Evolutionary conservation across 1,140 invertebrate genomes (phyloP).

Genomic region (Steinernema feltiae): DNA sequence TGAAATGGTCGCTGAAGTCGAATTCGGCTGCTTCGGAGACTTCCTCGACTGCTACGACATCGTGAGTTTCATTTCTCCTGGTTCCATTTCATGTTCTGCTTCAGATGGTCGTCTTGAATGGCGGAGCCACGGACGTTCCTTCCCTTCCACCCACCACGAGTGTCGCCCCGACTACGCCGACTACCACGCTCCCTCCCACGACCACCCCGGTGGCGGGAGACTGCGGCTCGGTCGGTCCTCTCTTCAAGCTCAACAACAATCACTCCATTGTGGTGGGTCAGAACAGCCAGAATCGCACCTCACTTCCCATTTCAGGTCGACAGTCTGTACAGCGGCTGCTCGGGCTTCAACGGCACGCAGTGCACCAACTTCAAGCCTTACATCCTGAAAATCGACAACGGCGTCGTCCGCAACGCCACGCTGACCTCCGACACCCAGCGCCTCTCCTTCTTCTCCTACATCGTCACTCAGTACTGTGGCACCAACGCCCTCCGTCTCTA

Average conservation of each 20-base stretch:
- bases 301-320: not conserved
- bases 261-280: not conserved
- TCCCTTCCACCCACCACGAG: not conserved
- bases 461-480: not conserved
- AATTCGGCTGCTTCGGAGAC: not conserved
- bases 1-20: not conserved
- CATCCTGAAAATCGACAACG: slow-evolving; percentile 9
- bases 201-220: not conserved
- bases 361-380: slow-evolving; percentile 9
- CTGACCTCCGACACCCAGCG: not conserved
- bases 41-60: not conserved
- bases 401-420: not conserved
- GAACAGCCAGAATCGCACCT: not conserved
- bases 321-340: not conserved
- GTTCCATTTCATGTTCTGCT: too few relatives aligned
- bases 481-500: not conserved
- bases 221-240: not conserved
- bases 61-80: too few relatives aligned
- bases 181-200: not conserved
- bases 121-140: not conserved
- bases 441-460: not conserved
- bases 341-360: not conserved
- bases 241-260: not conserved
- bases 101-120: not conserved
- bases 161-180: not conserved